These are phyloP conservation scores for Phoeniculus purpureus DNA, from an alignment of 2,797 vertebrate species.

Conservation along the genomic window DNA sequence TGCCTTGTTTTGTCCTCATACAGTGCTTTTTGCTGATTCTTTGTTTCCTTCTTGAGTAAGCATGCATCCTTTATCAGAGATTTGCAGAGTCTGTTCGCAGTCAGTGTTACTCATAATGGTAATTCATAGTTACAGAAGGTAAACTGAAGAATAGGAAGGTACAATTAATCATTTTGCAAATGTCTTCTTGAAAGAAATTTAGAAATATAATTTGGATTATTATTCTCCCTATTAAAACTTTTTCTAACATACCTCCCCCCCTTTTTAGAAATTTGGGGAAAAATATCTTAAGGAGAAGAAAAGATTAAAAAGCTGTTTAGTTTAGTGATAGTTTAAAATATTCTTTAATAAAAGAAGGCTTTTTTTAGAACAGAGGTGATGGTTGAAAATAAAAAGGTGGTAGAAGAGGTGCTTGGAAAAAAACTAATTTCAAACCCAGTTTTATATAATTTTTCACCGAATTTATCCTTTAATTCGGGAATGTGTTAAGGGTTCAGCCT, in stretches of 20 bases:
- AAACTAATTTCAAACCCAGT: not conserved
- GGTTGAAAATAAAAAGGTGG: not conserved
- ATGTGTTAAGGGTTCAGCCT: not conserved
- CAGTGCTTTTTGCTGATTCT: not conserved
- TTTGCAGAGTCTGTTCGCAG: constrained; percentile 1
- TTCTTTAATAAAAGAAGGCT: not conserved
- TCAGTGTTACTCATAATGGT: not conserved
- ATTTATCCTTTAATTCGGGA: not conserved
- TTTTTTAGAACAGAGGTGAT: not conserved
- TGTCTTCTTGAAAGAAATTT: not conserved
- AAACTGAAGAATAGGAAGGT: constrained; percentile 5
- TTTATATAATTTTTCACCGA: not conserved
- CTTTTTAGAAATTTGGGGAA: not conserved
- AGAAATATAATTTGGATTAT: not conserved
- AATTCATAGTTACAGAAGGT: constrained; percentile 6
- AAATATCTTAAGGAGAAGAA: not conserved
- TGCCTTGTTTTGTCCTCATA: constrained; percentile 22
- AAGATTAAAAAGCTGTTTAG: not conserved
- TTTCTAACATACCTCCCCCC: not conserved
- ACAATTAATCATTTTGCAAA: not conserved
- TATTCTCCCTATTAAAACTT: not conserved
- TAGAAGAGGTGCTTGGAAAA: not conserved
- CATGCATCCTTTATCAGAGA: not conserved
- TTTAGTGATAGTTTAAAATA: not conserved
- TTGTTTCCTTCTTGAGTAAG: not conserved